Evolutionary conservation across 2,888 invertebrate genomes (phyloP), one percentile per base, ranked within the genome.

Genomic region (Agriotes lineatus): DNA sequence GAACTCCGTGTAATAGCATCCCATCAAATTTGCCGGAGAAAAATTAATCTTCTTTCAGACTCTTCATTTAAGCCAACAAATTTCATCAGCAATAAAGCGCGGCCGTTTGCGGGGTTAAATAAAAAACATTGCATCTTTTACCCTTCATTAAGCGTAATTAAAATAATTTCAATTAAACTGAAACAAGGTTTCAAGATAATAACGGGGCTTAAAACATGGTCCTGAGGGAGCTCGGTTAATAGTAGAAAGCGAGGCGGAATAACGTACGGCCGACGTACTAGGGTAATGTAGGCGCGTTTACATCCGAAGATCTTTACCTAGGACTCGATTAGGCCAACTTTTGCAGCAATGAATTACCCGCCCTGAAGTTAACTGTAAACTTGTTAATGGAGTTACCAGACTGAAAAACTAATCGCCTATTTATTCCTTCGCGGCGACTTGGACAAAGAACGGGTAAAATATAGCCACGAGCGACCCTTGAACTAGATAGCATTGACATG

Each of bases 71-170:
- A 35, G 35, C 39, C 22, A 56, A 45, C 33, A 57, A 67, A 67
- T 60, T 67, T 39, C 57, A n/a, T 57, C 30, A 50, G 37, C 61
- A 57, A 62, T 62, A 71, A 73, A 71, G n/a, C n/a, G 62, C 30
- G 54, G 44, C 67, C 63, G 69, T n/a, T 70, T 72, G 67, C 39
- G 69, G 69, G 61, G 67, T 68, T 67, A 67, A 60, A 65, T 64
- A 69, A 73, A 71, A 71, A 73, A 64, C 70, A 69, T 70, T 57
- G 73, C 72, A 72, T 74, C 74, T 72, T 74, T 74, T 70, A 69
- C 70, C 74, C 74, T 76, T 75, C 76, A 76, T 75, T 75, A 74
- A 73, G 67, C 54, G 67, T 70, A 72, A 72, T 72, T 73, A 72
- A 70, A 74, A 74, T 73, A 70, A 73, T 74, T 74, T 74, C 72